These are phyloP conservation scores for Pseudocheirus occidentalis DNA, from an alignment of 2,797 vertebrate genomes.

Conservation along the genomic window DNA sequence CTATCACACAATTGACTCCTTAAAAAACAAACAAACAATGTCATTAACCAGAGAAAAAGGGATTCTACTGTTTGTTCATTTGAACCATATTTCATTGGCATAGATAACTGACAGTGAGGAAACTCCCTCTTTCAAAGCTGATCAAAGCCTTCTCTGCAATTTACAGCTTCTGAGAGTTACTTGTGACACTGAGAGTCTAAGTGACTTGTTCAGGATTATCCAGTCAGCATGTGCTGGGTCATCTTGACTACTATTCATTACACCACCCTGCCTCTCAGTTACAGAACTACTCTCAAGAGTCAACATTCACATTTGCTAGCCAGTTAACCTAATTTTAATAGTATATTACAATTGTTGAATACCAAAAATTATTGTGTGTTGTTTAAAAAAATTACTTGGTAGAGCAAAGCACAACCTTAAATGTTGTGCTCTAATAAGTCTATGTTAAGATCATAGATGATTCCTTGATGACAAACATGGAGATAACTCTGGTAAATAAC, in stretches of 20 bases:
- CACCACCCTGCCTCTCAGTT: not conserved
- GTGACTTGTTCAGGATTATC: not conserved
- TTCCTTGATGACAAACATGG: not conserved
- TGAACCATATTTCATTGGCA: not conserved
- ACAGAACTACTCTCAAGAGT: not conserved
- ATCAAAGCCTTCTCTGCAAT: not conserved
- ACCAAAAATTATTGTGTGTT: not conserved
- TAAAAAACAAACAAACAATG: not conserved
- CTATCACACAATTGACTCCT: not conserved
- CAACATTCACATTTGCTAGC: not conserved
- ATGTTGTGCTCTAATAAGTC: not conserved
- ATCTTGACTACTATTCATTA: not conserved
- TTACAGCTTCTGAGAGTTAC: not conserved
- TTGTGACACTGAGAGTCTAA: not conserved
- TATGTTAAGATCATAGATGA: not conserved
- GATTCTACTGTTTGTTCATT: not conserved
- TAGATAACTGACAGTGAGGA: not conserved
- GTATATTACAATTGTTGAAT: not conserved
- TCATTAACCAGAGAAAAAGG: not conserved
- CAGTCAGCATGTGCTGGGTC: not conserved
- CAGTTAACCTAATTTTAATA: not conserved
- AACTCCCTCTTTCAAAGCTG: not conserved
- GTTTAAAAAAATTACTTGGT: not conserved
- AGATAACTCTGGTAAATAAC: not conserved
- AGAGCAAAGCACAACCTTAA: not conserved